Base-by-base conservation (phyloP, 2,888 invertebrate species). In the Orthosia gracilis region DNA sequence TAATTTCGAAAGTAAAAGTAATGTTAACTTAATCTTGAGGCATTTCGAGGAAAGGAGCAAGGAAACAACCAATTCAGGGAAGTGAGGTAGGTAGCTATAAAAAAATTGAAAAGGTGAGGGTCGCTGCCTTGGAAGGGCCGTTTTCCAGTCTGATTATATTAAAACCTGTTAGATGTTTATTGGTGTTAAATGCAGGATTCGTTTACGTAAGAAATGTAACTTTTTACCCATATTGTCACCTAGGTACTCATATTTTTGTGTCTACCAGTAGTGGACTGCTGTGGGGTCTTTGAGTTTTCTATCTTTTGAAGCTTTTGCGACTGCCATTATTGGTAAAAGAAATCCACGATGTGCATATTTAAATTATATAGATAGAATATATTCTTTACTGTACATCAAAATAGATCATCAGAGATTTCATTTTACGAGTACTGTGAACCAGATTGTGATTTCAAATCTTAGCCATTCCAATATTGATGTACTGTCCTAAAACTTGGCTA, bases 21-120 rank as follows among this genome's bases (percentile, higher is more conserved):
- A 61, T 69, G 23, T 74, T 58, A 54, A 69, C 57, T 57, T 74
- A 26, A 75, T 73, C 55, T 59, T 55, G 76, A 40, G 62, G 49
- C 73, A 75, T 75, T 85, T 84, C 80, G 76, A 78, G 68, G 78
- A 84, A 86, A 58, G 4, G n/a, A 52, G 31, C 57, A 47, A 66
- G 80, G 84, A 84, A 76, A 82, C 40, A 76, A 82, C 40, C 9
- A 26, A 70, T 40, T 40, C 62, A 13, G 13, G 78, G 86, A 86
- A 80, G 73, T 77, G 23, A 73, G 13, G 45, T 50, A 71, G 15
- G 45, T 50, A n/a, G 55, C 31, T 21, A 62, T 52, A 79, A 69
- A 69, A 73, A 76, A 76, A 67, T 72, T 49, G 21, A 67, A 83
- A 85, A 85, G 85, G 85, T 83, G 77, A 84, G 55, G 83, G 83